Evolutionary conservation across 2,888 invertebrate species (phyloP).

Genomic region (Dynastes maya): DNA sequence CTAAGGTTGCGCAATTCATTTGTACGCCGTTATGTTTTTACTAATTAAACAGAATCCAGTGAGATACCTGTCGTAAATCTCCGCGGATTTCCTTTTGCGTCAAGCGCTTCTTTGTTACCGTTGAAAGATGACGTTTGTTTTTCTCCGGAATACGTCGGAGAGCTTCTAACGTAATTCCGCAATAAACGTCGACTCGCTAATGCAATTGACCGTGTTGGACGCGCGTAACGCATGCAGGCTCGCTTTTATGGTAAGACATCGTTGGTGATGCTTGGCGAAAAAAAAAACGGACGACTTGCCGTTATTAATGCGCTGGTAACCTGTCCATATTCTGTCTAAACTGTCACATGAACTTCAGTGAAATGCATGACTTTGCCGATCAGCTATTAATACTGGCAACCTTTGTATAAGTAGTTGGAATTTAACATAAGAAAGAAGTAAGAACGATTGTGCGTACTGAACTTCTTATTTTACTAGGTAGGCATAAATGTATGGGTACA

Average conservation of each 20-base stretch:
- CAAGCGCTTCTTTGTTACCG: conserved; percentile 14
- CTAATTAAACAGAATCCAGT: conserved; percentile 32
- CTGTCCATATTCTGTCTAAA: conserved; percentile 34
- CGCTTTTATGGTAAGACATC: conserved; percentile 34
- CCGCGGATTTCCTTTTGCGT: conserved; percentile 23
- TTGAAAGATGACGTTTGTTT: conserved; percentile 35
- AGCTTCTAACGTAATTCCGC: conserved; percentile 28
- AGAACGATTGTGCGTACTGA: not conserved
- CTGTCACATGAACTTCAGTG: conserved; percentile 28
- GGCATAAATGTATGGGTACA: no score
- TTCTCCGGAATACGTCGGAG: conserved; percentile 17
- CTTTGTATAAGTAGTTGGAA: not conserved
- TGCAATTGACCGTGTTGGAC: conserved; percentile 28
- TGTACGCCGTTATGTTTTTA: conserved; percentile 5
- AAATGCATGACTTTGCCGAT: conserved; percentile 19
- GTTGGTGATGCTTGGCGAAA: conserved; percentile 24
- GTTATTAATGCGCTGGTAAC: conserved; percentile 42
- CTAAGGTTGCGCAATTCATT: conserved; percentile 31
- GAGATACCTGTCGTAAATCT: conserved; percentile 28
- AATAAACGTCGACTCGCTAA: conserved; percentile 34
- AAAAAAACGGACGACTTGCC: conserved; percentile 21
- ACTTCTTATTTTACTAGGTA: no score
- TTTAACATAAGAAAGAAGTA: not conserved
- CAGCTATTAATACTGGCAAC: conserved; percentile 10
- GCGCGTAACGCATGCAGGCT: conserved; percentile 24